Conservation (phyloP, 1,140 invertebrate genomes). For the Mercenaria mercenaria region DNA sequence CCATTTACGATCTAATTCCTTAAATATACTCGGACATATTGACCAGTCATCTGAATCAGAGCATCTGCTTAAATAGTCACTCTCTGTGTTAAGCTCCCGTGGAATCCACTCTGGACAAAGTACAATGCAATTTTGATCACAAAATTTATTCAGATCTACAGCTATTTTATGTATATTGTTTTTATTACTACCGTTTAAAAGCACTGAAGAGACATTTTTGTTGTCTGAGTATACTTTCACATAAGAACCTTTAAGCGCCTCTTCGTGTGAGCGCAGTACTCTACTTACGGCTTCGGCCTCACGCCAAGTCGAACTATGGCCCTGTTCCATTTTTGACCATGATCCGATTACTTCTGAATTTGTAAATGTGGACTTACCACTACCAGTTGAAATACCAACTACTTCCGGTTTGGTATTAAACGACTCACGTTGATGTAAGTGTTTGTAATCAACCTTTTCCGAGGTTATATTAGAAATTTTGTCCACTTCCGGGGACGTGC, state of each 20-base stretch:
- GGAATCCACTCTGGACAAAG: constrained; percentile 19
- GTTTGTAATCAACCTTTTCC: background rate
- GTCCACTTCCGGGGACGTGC: background rate
- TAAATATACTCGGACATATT: too few relatives aligned
- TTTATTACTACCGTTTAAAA: too few relatives aligned
- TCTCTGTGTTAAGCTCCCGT: background rate
- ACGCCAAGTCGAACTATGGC: constrained; percentile 7
- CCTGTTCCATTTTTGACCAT: background rate
- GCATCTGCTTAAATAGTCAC: constrained; percentile 2
- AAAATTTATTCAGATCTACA: too few relatives aligned
- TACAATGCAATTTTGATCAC: too few relatives aligned
- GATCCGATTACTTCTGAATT: constrained; percentile 9
- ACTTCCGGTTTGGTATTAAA: too few relatives aligned
- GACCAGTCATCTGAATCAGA: constrained; percentile 41
- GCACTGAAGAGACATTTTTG: constrained; percentile 10
- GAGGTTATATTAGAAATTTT: too few relatives aligned
- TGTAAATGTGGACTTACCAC: too few relatives aligned
- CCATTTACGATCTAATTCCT: too few relatives aligned
- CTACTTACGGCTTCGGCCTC: constrained; percentile 18
- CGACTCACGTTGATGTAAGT: background rate
- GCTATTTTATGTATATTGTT: too few relatives aligned
- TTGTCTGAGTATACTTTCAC: background rate
- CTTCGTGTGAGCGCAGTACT: background rate
- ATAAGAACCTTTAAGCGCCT: background rate
- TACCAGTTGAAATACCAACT: too few relatives aligned